Conservation (phyloP, 2,113 vertebrate genomes). For the Thymallus thymallus region DNA sequence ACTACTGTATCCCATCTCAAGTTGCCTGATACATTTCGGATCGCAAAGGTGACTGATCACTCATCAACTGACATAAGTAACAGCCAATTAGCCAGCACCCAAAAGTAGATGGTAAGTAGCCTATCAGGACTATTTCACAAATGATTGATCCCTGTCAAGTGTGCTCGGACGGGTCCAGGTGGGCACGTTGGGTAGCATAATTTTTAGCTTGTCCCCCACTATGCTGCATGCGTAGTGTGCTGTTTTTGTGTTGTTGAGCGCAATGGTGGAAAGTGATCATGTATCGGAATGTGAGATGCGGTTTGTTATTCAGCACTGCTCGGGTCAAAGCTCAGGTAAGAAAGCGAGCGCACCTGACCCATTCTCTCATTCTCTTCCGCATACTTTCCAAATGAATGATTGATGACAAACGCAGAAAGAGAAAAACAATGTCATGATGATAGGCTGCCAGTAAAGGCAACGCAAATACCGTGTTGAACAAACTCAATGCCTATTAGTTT, state of each 20-base stretch:
- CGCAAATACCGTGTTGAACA: neutral
- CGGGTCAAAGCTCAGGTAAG: constrained; percentile 35
- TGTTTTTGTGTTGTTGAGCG: neutral
- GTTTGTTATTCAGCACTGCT: constrained; percentile 39
- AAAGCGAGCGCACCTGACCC: neutral
- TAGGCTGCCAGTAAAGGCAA: neutral
- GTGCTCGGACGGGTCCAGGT: neutral
- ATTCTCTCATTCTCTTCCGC: neutral
- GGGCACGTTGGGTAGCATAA: neutral
- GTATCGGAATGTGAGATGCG: constrained; percentile 49
- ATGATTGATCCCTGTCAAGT: neutral
- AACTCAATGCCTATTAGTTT: too few relatives aligned
- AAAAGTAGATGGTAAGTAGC: constrained; percentile 24
- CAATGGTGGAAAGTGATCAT: constrained; percentile 19
- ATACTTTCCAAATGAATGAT: constrained; percentile 3
- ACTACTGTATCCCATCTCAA: too few relatives aligned
- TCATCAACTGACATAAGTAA: too few relatives aligned
- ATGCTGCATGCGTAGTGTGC: constrained; percentile 5
- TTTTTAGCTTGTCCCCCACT: neutral
- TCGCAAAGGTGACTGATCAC: too few relatives aligned
- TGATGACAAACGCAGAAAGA: neutral
- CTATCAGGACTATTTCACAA: neutral
- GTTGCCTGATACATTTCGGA: too few relatives aligned
- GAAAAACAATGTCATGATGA: neutral
- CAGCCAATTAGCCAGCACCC: constrained; percentile 1